Percentiles rank a stretch among this genome's conserved stretches.
Conservation (phyloP, 2,113 vertebrate genomes). For the Mormoops blainvillei region DNA sequence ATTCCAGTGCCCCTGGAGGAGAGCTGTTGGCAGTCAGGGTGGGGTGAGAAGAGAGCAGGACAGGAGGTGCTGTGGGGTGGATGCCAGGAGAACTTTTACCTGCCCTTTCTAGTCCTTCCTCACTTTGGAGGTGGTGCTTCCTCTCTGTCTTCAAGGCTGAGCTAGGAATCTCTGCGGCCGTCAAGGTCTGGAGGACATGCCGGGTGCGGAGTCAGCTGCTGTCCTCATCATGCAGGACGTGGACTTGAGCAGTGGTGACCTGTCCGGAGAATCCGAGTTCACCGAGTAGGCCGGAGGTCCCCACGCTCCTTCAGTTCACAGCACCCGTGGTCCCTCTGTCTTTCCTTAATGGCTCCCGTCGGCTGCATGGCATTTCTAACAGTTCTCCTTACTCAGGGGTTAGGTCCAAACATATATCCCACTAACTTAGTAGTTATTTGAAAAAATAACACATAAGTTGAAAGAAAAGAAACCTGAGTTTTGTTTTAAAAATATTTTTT, state of each 20-base stretch:
- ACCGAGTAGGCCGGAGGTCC: neutral
- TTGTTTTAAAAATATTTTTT: neutral
- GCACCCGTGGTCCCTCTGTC: neutral
- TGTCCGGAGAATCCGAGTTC: neutral
- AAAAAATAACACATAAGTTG: neutral
- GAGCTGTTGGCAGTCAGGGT: neutral
- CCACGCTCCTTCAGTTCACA: neutral
- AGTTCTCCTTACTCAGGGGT: neutral
- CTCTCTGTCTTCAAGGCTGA: neutral
- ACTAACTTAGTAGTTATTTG: neutral
- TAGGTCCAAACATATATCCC: neutral
- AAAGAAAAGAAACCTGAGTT: neutral
- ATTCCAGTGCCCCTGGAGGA: neutral
- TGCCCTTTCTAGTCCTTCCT: neutral
- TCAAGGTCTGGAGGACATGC: neutral
- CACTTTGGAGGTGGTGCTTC: neutral
- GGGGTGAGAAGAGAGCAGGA: neutral
- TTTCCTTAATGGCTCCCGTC: neutral
- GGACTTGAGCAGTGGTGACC: neutral
- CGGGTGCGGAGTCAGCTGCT: no score
- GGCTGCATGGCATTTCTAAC: neutral
- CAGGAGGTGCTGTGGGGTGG: neutral
- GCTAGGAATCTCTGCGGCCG: neutral
- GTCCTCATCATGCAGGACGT: neutral
- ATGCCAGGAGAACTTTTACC: neutral